These are phyloP conservation scores for Drosophila fungiperda DNA, from an alignment of 2,888 invertebrate genomes.

Conservation along the genomic window DNA sequence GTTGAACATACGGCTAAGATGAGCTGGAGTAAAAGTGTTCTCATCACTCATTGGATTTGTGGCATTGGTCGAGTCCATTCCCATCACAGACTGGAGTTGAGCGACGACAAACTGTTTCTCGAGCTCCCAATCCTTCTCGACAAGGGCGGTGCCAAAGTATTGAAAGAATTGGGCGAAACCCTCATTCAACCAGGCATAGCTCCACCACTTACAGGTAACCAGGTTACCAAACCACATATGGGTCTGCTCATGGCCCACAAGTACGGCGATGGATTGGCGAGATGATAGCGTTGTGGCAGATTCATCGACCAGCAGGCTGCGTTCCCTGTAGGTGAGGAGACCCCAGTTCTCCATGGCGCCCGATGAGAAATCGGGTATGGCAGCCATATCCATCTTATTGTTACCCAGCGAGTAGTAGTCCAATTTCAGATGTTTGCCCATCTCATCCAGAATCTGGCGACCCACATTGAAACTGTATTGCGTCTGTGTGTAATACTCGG, in stretches of 20 bases:
- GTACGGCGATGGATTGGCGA: constrained; percentile 88
- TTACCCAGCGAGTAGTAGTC: constrained; percentile 86
- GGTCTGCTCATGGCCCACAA: constrained; percentile 86
- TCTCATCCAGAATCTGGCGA: constrained; percentile 85
- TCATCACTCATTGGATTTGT: constrained; percentile 87
- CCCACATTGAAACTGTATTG: constrained; percentile 89
- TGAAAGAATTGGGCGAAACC: constrained; percentile 90
- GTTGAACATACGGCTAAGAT: constrained; percentile 88
- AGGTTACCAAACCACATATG: constrained; percentile 90
- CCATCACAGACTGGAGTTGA: constrained; percentile 88
- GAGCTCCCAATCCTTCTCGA: constrained; percentile 88
- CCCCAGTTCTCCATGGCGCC: constrained; percentile 98
- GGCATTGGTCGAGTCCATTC: constrained; percentile 86
- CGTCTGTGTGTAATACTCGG: constrained; percentile 89
- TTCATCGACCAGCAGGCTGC: constrained; percentile 88
- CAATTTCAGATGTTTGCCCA: constrained; percentile 87
- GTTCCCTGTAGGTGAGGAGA: constrained; percentile 92
- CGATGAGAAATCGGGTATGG: constrained; percentile 92
- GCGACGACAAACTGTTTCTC: constrained; percentile 90
- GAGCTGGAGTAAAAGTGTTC: constrained; percentile 86
- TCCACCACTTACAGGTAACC: constrained; percentile 87
- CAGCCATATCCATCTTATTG: constrained; percentile 92
- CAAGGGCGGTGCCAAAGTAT: constrained; percentile 87
- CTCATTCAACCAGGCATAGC: constrained; percentile 88
- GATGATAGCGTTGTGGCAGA: constrained; percentile 87